Percentiles rank a stretch among this genome's conserved stretches.
phyloP scores from a whole-genome alignment of 1,140 invertebrate genomes.

The Drosophila ficusphila region DNA sequence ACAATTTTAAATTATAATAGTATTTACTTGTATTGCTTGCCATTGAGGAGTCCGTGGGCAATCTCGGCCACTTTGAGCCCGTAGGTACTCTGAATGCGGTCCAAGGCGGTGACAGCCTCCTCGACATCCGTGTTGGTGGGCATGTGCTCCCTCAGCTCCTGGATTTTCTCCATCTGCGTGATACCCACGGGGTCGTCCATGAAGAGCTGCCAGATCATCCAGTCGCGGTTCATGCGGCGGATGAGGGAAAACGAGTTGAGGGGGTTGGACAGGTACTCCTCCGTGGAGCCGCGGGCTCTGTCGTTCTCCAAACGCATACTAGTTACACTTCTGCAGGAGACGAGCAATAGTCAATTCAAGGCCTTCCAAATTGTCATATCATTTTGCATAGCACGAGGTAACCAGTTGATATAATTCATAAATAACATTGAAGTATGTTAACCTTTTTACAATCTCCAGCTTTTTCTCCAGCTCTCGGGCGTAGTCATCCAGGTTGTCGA shows the following conservation, averaged over 20 bases:
- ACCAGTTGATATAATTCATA: too few species aligned
- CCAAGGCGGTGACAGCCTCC: slow-evolving; percentile 95
- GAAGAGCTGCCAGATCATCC: slow-evolving; percentile 59
- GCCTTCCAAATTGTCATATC: too few species aligned
- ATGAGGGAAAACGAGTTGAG: slow-evolving; percentile 68
- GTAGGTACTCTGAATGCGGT: slow-evolving; percentile 97
- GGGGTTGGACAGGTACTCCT: slow-evolving; percentile 67
- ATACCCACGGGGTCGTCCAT: slow-evolving; percentile 56
- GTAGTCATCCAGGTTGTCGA: slow-evolving; percentile 92
- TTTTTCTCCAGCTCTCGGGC: slow-evolving; percentile 85
- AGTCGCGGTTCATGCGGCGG: slow-evolving; percentile 70
- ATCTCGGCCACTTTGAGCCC: slow-evolving; percentile 93
- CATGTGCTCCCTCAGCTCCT: slow-evolving; percentile 88
- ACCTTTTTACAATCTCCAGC: slow-evolving; percentile 53
- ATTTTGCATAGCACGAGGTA: too few species aligned
- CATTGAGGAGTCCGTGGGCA: slow-evolving; percentile 93
- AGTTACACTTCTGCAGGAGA: slow-evolving; percentile 18
- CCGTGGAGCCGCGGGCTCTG: slow-evolving; percentile 89
- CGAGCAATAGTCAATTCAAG: too few species aligned
- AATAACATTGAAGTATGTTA: neutral
- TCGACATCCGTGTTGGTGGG: slow-evolving; percentile 94
- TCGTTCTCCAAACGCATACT: slow-evolving; percentile 88
- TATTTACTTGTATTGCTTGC: slow-evolving; percentile 90
- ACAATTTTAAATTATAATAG: neutral
- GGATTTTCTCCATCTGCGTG: slow-evolving; percentile 87